Conservation (phyloP, 2,113 vertebrate species). For the Strix aluco region DNA sequence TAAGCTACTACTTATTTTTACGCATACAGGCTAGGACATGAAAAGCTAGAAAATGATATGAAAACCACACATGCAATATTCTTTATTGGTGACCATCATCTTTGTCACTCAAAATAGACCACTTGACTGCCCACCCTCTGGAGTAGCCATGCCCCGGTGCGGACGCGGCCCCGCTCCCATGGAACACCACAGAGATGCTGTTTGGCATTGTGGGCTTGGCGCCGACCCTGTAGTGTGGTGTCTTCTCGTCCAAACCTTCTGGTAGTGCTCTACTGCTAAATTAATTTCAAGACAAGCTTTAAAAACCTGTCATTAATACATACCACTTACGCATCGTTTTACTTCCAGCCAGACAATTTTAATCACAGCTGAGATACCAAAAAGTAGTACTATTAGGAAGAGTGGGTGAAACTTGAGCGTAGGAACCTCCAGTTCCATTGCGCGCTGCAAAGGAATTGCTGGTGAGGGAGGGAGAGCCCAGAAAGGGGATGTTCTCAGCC, state of each 20-base stretch:
- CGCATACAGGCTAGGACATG: neutral
- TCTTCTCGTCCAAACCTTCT: neutral
- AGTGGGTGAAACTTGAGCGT: neutral
- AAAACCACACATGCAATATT: neutral
- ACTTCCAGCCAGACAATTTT: neutral
- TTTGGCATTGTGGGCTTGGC: fast-evolving
- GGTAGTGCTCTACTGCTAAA: neutral
- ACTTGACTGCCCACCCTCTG: neutral
- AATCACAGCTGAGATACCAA: neutral
- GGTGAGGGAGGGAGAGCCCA: neutral
- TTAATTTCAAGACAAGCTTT: neutral
- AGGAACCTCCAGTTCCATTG: neutral
- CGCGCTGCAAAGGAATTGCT: fast-evolving
- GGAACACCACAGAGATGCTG: neutral
- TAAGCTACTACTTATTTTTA: neutral
- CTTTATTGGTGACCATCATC: neutral
- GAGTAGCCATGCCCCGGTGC: fast-evolving
- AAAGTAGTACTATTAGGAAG: neutral
- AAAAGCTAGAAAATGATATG: neutral
- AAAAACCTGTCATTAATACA: neutral
- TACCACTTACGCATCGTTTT: too few relatives aligned
- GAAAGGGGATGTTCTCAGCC: neutral
- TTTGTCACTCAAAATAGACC: neutral
- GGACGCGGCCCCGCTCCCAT: neutral
- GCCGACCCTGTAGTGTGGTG: too few relatives aligned